Evolutionary conservation across 2,797 vertebrate genomes (phyloP), one percentile per base, ranked within the genome.

Genomic region (Ceyx erithaca): DNA sequence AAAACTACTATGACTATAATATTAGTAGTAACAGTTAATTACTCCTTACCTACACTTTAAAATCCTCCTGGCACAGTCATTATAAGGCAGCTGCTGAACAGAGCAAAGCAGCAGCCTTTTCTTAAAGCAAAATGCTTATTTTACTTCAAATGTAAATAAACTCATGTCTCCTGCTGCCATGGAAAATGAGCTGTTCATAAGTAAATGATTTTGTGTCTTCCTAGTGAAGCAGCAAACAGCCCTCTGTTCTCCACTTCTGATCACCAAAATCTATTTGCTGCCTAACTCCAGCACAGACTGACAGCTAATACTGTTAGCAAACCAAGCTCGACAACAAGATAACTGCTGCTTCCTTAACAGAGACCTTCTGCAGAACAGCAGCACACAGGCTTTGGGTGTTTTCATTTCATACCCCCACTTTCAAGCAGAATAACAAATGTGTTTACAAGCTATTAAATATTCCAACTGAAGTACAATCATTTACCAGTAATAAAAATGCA

Each of bases 111-210:
- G 68, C 46, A 95, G 63, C 21, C 73, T 92, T 73, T 77, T 85
- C 95, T 86, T 81, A 85, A 90, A 73, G 61, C 63, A 84, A 81
- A 58, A 92, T 66, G 58, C 71, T 88, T 94, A 91, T 85, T 94
- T 91, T 77, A 90, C 68, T 90, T 88, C 61, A 84, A 58, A 96
- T 82, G 85, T 93, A 96, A 93, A 96, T 82, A 95, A 91, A 93
- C 33, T 87, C 58, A 23, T 35, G 75, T 88, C 87, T 94, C 88
- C 81, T 82, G 55, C 71, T 91, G 54, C 84, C 86, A 80, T 20
- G 58, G 66, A 94, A 95, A 95, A 92, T 43, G 31, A 92, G 58
- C 43, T 87, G 90, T 26, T 93, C 51, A 2, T 68, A 93, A 92
- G 41, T n/a, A 88, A 92, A 87, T 76, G 5, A 80, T 63, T 92